Percentiles rank a stretch among this genome's conserved stretches.
These are phyloP conservation scores for Dasypus novemcinctus DNA, from an alignment of 2,113 vertebrate genomes.

Conservation along the genomic window DNA sequence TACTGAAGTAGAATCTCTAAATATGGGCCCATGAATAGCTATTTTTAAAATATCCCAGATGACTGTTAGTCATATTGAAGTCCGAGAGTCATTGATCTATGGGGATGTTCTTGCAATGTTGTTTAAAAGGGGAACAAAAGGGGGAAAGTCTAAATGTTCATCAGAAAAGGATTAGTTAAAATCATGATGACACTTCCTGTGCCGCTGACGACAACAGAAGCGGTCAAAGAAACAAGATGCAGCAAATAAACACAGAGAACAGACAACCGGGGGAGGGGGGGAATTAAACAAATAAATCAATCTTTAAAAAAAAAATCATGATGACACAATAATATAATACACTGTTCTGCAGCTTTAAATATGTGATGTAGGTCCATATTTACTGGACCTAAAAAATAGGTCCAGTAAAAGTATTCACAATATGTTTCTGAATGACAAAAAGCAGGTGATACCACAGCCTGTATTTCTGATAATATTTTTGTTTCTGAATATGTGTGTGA, in stretches of 20 bases:
- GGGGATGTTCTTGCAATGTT: neutral
- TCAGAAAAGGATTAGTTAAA: neutral
- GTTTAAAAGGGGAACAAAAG: neutral
- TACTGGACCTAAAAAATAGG: neutral
- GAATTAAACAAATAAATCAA: too few species aligned
- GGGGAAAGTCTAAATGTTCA: neutral
- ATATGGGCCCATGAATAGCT: neutral
- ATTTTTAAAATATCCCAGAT: neutral
- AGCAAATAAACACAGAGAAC: too few species aligned
- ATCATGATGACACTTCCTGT: neutral
- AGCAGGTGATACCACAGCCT: neutral
- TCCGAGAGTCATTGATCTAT: neutral
- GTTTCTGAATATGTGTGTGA: constrained; percentile 3
- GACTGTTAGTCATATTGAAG: neutral
- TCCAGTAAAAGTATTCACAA: too few species aligned
- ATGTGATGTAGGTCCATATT: neutral
- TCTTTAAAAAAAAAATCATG: too few species aligned
- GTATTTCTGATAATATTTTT: constrained; percentile 6
- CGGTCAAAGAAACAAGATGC: too few species aligned
- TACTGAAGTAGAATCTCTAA: neutral
- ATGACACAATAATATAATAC: neutral
- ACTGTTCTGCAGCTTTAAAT: neutral
- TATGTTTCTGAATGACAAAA: neutral
- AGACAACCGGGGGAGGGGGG: too few species aligned
- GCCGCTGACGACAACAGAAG: too few species aligned